Evolutionary conservation across 92 coral and sea anemone species (phyloP).

Genomic region (Heteractis magnifica): DNA sequence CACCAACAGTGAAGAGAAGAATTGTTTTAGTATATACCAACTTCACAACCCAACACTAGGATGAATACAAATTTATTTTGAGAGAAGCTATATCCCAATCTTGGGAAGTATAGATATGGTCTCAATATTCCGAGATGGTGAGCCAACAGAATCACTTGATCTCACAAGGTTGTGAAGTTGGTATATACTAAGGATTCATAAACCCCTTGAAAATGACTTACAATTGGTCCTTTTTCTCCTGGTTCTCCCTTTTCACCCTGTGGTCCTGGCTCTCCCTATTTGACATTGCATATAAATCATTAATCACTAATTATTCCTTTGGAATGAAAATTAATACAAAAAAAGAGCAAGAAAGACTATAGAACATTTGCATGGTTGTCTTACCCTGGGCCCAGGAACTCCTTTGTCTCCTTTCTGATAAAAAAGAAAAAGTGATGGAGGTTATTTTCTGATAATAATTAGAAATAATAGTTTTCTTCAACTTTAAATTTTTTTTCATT

Average conservation of each 20-base stretch:
- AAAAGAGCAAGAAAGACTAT: not conserved
- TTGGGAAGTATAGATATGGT: too few relatives aligned
- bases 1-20: too few relatives aligned
- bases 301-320: not conserved
- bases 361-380: not conserved
- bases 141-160: too few relatives aligned
- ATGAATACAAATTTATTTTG: too few relatives aligned
- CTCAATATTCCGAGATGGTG: too few relatives aligned
- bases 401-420: slow-evolving; percentile 30
- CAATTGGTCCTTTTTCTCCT: slow-evolving; percentile 18
- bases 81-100: too few relatives aligned
- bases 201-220: not conserved
- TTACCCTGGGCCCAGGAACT: slow-evolving; percentile 15
- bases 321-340: not conserved
- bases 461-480: too few relatives aligned
- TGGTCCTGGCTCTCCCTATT: slow-evolving; percentile 30
- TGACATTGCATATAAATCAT: not conserved
- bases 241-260: slow-evolving; percentile 43
- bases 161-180: too few relatives aligned
- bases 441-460: not conserved
- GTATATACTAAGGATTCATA: too few relatives aligned
- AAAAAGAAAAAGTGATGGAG: not conserved
- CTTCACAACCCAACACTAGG: too few relatives aligned
- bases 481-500: too few relatives aligned
- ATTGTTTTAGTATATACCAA: too few relatives aligned